These are phyloP conservation scores for Rutpela maculata DNA, from an alignment of 2,888 invertebrate species.

Conservation along the genomic window DNA sequence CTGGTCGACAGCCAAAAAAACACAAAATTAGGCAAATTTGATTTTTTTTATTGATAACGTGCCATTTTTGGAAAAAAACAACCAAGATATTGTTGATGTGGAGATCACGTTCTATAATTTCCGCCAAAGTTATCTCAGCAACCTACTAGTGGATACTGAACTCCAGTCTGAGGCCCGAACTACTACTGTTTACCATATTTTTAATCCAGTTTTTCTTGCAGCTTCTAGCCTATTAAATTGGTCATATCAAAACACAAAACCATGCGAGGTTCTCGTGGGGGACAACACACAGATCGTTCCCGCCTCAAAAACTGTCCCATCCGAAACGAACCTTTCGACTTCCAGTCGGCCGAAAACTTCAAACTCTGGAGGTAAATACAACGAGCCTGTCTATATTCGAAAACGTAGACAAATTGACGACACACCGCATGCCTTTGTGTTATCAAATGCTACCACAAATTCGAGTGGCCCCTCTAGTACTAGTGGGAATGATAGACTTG, in stretches of 20 bases:
- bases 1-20: too few relatives aligned
- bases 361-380: conserved; percentile 75
- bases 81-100: too few relatives aligned
- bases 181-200: not conserved
- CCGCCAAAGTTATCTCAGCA: too few relatives aligned
- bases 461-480: conserved; percentile 62
- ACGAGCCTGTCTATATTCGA: conserved; percentile 76
- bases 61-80: too few relatives aligned
- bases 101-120: too few relatives aligned
- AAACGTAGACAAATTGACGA: conserved; percentile 81
- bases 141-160: too few relatives aligned
- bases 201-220: conserved; percentile 69
- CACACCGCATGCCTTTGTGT: conserved; percentile 71
- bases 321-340: conserved; percentile 84
- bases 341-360: conserved; percentile 80
- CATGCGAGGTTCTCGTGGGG: conserved; percentile 89
- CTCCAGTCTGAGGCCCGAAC: too few relatives aligned
- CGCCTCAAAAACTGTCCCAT: conserved; percentile 81
- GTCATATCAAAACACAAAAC: conserved; percentile 89
- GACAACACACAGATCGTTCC: conserved; percentile 83
- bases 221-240: conserved; percentile 89
- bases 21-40: too few relatives aligned
- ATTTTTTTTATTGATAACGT: too few relatives aligned
- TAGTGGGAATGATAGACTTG: conserved; percentile 65
- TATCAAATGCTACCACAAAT: conserved; percentile 60